Conservation (phyloP, 2,888 invertebrate species). For the Boloria euphrosyne region DNA sequence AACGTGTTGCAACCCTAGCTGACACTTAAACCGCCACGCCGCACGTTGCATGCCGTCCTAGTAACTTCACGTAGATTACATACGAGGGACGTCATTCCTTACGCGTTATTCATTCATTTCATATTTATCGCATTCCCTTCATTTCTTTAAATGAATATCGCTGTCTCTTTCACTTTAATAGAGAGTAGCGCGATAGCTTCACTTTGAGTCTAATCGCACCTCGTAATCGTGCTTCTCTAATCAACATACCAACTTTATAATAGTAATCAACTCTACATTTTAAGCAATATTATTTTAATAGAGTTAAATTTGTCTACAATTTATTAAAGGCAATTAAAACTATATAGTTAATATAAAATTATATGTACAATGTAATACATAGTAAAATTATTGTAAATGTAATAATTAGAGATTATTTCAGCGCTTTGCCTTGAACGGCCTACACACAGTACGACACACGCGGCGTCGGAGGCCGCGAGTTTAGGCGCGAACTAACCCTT, state of each 20-base stretch:
- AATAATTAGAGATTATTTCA: neutral
- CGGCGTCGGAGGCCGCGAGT: neutral
- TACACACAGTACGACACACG: neutral
- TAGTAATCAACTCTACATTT: too few species aligned
- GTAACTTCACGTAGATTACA: conserved; percentile 61
- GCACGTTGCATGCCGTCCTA: conserved; percentile 53
- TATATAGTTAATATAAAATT: too few species aligned
- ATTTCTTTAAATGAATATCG: neutral
- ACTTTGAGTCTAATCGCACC: too few species aligned
- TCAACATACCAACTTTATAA: too few species aligned
- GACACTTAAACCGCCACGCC: neutral
- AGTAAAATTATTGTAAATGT: too few species aligned
- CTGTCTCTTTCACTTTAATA: neutral
- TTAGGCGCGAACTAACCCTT: conserved; percentile 26
- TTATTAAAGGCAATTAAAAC: too few species aligned
- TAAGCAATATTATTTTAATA: too few species aligned
- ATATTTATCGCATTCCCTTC: conserved; percentile 15
- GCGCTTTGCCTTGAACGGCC: conserved; percentile 6
- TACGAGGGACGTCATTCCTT: conserved; percentile 65
- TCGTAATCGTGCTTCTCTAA: too few species aligned
- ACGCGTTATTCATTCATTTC: conserved; percentile 42
- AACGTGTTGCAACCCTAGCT: conserved; percentile 2
- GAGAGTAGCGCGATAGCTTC: too few species aligned
- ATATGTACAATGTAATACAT: too few species aligned
- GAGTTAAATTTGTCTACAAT: too few species aligned